Base-by-base conservation (phyloP, 2,797 vertebrate species). In the Acomys russatus region DNA sequence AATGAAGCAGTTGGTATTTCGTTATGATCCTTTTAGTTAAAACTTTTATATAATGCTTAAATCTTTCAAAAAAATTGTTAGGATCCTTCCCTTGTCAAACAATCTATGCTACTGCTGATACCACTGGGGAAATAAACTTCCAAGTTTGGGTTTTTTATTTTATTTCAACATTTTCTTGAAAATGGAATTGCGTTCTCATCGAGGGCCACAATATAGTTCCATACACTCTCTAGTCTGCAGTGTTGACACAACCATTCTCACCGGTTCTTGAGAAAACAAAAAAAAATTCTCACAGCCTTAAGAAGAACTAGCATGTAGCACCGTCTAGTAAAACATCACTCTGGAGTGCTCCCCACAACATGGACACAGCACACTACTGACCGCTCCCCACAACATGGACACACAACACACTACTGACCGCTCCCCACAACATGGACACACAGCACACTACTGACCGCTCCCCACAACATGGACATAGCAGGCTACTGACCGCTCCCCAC, bases 101-200 rank as follows among this genome's bases (percentile, higher is more conserved):
- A 2, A 54, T 11, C 0, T 33, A 22, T 38, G n/a, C 59, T 59
- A 83, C 20, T 89, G 30, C 25, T 49, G 1, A 0, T 28, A 49
- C 61, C 28, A 54, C 12, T 66, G 3, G 38, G 25, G 23, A 94
- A 85, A 33, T 88, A 74, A 61, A 44, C 84, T 9, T 78, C 79
- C 70, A 44, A 66, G 23, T 86, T 88, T 91, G 23, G 78, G 11
- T 83, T 96, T 88, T 96, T 17, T 30, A 30, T 80, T 94, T 92
- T 54, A 71, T 87, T 63, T 87, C 79, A 22, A 49, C 11, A 59
- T 82, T 77, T 49, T 88, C 28, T 79, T 76, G 61, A 71, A 89
- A 66, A 18, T 86, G 20, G 49, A 35, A 33, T 92, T 88, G 54
- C 70, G 66, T 66, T 54, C 59, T 22, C 68, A 61, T 35, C 49